Conservation (phyloP, 2,888 invertebrate genomes). For the Ceratothoa steindachneri region DNA sequence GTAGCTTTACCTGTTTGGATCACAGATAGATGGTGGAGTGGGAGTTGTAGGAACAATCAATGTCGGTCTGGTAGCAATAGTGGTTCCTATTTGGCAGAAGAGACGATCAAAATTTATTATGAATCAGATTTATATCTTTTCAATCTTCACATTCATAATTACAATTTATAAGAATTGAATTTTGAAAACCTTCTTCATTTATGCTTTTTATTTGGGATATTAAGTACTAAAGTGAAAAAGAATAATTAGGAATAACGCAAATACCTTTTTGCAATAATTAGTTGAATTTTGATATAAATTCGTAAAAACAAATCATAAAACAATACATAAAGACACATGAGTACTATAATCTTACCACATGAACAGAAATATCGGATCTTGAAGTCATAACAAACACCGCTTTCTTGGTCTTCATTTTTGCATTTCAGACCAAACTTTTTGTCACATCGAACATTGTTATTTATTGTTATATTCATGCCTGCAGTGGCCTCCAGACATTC, state of each 20-base stretch:
- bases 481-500: slow-evolving; percentile 49
- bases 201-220: too few relatives aligned
- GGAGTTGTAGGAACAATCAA: slow-evolving; percentile 51
- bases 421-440: slow-evolving; percentile 49
- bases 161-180: too few relatives aligned
- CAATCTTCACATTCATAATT: too few relatives aligned
- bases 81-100: slow-evolving; percentile 22
- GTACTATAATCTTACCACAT: slow-evolving; percentile 48
- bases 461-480: slow-evolving; percentile 46
- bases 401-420: slow-evolving; percentile 48
- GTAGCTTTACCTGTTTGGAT: slow-evolving; percentile 54
- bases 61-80: slow-evolving; percentile 49
- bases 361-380: slow-evolving; percentile 51
- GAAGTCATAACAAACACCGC: slow-evolving; percentile 50
- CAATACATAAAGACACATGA: background rate
- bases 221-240: too few relatives aligned
- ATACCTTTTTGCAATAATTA: too few relatives aligned
- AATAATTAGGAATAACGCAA: too few relatives aligned
- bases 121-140: too few relatives aligned
- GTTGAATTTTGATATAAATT: too few relatives aligned
- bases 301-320: too few relatives aligned
- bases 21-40: slow-evolving; percentile 56
- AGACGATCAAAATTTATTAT: background rate
- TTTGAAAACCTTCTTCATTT: too few relatives aligned
- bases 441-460: slow-evolving; percentile 48